Evolutionary conservation across 2,888 invertebrate genomes (phyloP).

Genomic region (Drosophila infuscata): DNA sequence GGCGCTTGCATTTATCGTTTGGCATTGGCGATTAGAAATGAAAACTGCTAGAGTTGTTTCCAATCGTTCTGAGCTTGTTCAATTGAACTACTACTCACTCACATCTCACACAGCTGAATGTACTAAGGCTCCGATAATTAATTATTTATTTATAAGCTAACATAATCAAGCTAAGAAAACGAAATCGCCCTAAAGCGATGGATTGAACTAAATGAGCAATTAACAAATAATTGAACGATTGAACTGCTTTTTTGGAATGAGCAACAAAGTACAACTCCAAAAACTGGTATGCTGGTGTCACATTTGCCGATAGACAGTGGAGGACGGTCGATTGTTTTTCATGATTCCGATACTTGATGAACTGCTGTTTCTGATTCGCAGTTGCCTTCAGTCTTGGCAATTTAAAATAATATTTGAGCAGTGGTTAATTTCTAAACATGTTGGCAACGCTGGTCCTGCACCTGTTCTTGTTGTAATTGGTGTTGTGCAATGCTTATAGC

Average conservation of each 20-base stretch:
- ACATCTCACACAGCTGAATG: background rate
- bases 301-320: conserved; percentile 33
- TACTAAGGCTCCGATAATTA: too few species aligned
- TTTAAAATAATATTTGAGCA: background rate
- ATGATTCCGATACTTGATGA: background rate
- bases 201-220: background rate
- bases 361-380: background rate
- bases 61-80: background rate
- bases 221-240: background rate
- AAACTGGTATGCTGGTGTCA: conserved; percentile 26
- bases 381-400: background rate
- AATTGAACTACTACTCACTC: background rate
- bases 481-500: conserved; percentile 44
- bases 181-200: background rate
- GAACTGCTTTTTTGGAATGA: background rate
- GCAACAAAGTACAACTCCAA: background rate
- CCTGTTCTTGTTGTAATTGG: conserved; percentile 18
- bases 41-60: conserved; percentile 11
- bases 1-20: conserved; percentile 57
- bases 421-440: conserved; percentile 15
- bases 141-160: too few species aligned
- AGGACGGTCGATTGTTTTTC: conserved; percentile 11
- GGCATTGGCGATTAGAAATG: conserved; percentile 52
- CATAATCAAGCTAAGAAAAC: background rate
- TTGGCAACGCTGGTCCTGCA: conserved; percentile 28